Conservation (phyloP, 2,888 invertebrate species). For the Sepioteuthis lessoniana region DNA sequence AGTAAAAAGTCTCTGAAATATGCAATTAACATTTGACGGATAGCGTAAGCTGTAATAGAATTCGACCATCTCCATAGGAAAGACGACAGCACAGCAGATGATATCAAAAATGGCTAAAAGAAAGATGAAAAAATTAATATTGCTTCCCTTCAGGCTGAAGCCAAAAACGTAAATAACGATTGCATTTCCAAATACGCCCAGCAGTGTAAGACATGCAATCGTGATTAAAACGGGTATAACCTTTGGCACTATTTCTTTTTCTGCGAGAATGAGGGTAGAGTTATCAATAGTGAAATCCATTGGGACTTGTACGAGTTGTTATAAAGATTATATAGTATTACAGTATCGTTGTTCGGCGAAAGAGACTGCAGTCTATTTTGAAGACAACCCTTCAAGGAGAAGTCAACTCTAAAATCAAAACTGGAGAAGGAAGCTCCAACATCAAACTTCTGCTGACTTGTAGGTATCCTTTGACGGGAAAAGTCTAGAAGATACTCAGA, state of each 20-base stretch:
- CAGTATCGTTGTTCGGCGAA: too few species aligned
- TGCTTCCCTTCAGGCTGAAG: neutral
- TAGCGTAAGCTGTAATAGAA: neutral
- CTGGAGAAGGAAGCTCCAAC: too few species aligned
- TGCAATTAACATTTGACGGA: neutral
- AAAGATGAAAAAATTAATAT: neutral
- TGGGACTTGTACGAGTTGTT: neutral
- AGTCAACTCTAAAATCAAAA: too few species aligned
- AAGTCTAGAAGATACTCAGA: too few species aligned
- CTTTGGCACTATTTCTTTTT: neutral
- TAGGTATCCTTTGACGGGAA: too few species aligned
- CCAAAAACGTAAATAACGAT: neutral
- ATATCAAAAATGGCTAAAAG: conserved; percentile 8
- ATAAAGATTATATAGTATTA: too few species aligned
- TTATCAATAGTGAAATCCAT: neutral
- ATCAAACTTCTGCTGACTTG: too few species aligned
- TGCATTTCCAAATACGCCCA: neutral
- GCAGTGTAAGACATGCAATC: neutral
- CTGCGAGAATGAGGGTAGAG: neutral
- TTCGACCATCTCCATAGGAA: neutral
- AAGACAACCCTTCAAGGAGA: too few species aligned
- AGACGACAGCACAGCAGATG: neutral
- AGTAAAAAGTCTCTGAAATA: neutral
- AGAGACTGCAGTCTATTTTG: too few species aligned
- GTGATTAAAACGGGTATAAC: neutral